Percentiles rank a stretch among this genome's conserved stretches.
Evolutionary conservation across 2,797 vertebrate genomes (phyloP).

Genomic region (Acrossocheilus wenchowensis): DNA sequence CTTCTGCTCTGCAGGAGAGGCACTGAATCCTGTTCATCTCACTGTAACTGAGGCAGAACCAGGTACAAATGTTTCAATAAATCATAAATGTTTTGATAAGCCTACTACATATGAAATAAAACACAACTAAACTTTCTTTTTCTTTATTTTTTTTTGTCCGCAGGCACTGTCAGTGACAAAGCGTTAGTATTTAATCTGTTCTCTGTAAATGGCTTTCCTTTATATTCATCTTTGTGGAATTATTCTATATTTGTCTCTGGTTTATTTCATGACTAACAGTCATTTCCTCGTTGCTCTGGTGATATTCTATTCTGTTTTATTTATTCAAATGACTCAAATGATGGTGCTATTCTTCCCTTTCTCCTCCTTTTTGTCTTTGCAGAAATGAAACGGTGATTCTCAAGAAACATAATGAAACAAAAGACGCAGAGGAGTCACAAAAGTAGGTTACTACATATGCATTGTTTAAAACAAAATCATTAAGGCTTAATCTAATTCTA

Average conservation of each 20-base stretch:
- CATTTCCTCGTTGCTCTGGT: not conserved
- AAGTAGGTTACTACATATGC: not conserved
- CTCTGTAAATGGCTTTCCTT: not conserved
- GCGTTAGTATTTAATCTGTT: not conserved
- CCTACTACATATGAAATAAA: not conserved
- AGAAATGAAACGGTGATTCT: not conserved
- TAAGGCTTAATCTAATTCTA: not conserved
- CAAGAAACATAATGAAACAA: not conserved
- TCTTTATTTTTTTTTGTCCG: not conserved
- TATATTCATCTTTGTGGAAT: not conserved
- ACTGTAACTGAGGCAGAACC: not conserved
- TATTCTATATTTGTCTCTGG: not conserved
- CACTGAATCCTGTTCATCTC: constrained; percentile 15
- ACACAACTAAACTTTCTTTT: not conserved
- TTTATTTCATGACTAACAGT: not conserved
- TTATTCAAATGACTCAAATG: too few relatives aligned
- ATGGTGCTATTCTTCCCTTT: too few relatives aligned
- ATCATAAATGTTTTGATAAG: too few relatives aligned
- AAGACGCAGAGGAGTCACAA: not conserved
- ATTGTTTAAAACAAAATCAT: not conserved
- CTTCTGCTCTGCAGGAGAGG: constrained; percentile 45
- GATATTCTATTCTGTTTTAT: not conserved
- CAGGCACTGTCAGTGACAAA: accelerated
- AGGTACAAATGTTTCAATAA: not conserved
- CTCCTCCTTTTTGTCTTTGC: not conserved